Percentiles rank a stretch among this genome's conserved stretches.
These are phyloP conservation scores for Sciaenops ocellatus DNA, from an alignment of 2,797 vertebrate species.

Conservation along the genomic window DNA sequence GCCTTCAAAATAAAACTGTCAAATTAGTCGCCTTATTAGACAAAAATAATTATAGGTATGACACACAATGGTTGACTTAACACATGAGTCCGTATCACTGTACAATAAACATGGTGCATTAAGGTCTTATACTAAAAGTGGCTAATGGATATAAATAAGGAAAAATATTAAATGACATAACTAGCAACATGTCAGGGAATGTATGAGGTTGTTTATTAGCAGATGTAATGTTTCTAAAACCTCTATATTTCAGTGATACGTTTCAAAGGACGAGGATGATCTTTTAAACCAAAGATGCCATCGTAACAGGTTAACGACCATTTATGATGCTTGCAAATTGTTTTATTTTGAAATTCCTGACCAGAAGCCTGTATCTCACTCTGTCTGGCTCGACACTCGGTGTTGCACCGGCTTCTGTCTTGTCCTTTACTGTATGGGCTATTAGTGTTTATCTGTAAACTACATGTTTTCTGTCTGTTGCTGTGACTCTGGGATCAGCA, in stretches of 20 bases:
- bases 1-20: constrained; percentile 31
- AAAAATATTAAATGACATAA: background rate
- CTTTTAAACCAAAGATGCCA: background rate
- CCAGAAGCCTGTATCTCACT: background rate
- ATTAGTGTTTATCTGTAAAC: background rate
- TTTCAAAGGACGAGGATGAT: background rate
- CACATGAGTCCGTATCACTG: background rate
- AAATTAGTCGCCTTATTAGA: accelerated
- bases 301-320: accelerated
- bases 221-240: background rate
- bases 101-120: background rate
- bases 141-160: background rate
- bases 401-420: constrained; percentile 58
- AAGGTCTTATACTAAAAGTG: background rate
- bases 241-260: background rate
- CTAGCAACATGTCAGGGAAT: background rate
- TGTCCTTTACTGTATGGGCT: background rate
- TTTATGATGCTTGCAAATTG: no score
- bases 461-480: background rate
- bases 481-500: background rate
- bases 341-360: constrained; percentile 65
- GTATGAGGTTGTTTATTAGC: background rate
- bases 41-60: no score
- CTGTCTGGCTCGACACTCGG: background rate
- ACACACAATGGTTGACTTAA: accelerated